Evolutionary conservation across 2,797 vertebrate species (phyloP), one percentile per base, ranked within the genome.

Genomic region (Malacoctenus gilli): DNA sequence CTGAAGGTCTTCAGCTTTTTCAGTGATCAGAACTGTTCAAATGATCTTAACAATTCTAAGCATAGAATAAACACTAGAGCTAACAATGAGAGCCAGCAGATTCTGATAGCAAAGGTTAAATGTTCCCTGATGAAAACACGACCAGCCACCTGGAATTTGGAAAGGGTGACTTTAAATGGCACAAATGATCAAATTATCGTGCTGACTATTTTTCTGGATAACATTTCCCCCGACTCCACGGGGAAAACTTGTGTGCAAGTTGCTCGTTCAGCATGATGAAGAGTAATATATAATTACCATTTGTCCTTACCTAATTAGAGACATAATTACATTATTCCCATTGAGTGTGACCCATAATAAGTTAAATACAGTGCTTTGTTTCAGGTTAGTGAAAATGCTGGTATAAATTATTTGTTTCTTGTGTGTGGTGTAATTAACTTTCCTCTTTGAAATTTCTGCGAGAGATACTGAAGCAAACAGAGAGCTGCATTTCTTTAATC

Each of bases 51-150:
- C 64, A 62, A 68, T 65, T 77, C 35, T 52, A 23, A 5, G 58
- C 48, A 13, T 46, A 2, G 60, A 66, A 39, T 51, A 59, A 62
- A 55, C 23, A 69, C 18, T 4, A 59, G 30, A 13, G 53, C 49
- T 79, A 76, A 77, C 80, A 74, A 72, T 79, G 74, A 79, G 87
- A 84, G 71, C 79, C 55, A 81, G 83, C 77, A 80, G 53, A 48
- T 56, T 41, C 31, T 72, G 60, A 58, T 44, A 68, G 65, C 49
- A 46, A 41, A 59, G 43, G 67, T 73, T 68, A 66, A 63, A 68
- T 56, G 31, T 74, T 67, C 60, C 58, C 69, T 64, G 75, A 76
- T 55, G 73, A 73, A 79, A 72, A 80, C 59, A 78, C 78, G 68
- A 87, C 85, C 81, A 80, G 73, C 68, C 76, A 75, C n/a, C 2